Percentiles rank a stretch among this genome's conserved stretches.
Conservation (phyloP, 2,888 invertebrate genomes). For the Lysandra coridon region DNA sequence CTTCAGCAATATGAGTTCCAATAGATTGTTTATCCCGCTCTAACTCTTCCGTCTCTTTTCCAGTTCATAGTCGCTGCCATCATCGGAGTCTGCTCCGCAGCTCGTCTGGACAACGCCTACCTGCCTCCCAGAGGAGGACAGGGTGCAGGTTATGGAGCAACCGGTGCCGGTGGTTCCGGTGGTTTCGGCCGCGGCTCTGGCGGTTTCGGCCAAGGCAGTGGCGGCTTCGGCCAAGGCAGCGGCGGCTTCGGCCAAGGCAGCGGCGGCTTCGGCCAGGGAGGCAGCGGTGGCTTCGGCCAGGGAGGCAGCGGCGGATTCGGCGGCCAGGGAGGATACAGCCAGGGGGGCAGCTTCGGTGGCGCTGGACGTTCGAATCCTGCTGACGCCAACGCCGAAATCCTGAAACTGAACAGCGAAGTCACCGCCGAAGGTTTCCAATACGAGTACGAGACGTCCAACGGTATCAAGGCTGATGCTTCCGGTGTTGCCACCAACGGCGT, state of each 20-base stretch:
- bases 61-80: conserved; percentile 72
- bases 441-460: conserved; percentile 75
- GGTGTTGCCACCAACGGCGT: conserved; percentile 74
- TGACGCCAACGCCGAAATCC: conserved; percentile 68
- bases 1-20: background rate
- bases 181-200: conserved; percentile 44
- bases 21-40: background rate
- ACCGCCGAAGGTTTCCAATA: conserved; percentile 72
- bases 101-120: conserved; percentile 74
- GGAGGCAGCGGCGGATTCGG: conserved; percentile 45
- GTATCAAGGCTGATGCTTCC: conserved; percentile 71
- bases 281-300: conserved; percentile 42
- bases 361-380: conserved; percentile 51
- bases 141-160: conserved; percentile 64
- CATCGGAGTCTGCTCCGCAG: conserved; percentile 70
- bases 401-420: conserved; percentile 67
- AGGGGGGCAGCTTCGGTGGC: conserved; percentile 40
- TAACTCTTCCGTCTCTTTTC: conserved; percentile 29
- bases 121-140: conserved; percentile 72
- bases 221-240: conserved; percentile 43
- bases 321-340: conserved; percentile 41
- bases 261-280: conserved; percentile 39
- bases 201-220: conserved; percentile 37
- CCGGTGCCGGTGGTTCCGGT: conserved; percentile 29
- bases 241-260: conserved; percentile 40